These are phyloP conservation scores for Drosophila tripunctata DNA, from an alignment of 2,888 invertebrate genomes.

Conservation along the genomic window DNA sequence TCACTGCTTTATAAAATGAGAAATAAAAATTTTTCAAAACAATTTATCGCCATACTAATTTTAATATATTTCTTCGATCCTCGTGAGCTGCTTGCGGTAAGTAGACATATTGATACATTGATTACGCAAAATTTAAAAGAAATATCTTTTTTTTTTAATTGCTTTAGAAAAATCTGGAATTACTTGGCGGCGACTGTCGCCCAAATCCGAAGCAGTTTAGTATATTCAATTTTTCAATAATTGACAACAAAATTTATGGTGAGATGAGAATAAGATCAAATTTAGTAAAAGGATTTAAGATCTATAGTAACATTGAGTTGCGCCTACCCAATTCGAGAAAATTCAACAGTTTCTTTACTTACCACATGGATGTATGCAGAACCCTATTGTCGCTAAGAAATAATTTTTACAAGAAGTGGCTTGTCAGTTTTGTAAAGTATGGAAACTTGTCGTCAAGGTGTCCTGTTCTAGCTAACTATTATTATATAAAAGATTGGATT, in stretches of 20 bases:
- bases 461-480: constrained; percentile 45
- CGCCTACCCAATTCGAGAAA: constrained; percentile 5
- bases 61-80: background rate
- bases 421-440: constrained; percentile 26
- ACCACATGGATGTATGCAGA: constrained; percentile 19
- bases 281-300: constrained; percentile 9
- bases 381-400: background rate
- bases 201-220: constrained; percentile 13
- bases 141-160: too few species aligned
- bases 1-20: background rate
- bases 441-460: constrained; percentile 55
- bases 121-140: too few species aligned
- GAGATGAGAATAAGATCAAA: constrained; percentile 5
- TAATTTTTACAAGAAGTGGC: constrained; percentile 17
- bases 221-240: constrained; percentile 6
- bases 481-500: constrained; percentile 35
- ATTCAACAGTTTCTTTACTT: constrained; percentile 14
- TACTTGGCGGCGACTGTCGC: background rate
- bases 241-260: constrained; percentile 6
- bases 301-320: constrained; percentile 4
- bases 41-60: background rate
- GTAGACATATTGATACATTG: background rate
- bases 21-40: background rate
- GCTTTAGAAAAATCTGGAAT: constrained; percentile 21
- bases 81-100: constrained; percentile 4